A percentile compares a stretch with the other conserved stretches of the same genome.
Conservation (phyloP, 2,888 invertebrate species). For the Amphipyra berbera region DNA sequence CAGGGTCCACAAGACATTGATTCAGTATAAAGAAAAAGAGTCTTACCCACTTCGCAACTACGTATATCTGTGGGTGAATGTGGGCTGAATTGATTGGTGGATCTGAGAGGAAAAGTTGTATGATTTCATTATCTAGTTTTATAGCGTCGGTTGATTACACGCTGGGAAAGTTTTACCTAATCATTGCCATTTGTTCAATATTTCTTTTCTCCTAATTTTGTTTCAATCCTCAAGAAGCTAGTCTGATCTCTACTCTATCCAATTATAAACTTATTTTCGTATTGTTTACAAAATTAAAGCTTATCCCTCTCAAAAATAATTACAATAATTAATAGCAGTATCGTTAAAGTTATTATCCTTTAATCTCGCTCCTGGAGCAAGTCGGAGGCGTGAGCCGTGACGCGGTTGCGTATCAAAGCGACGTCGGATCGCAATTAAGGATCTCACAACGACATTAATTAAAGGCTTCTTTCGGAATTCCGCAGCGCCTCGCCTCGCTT, state of each 20-base stretch:
- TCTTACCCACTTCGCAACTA: too few relatives aligned
- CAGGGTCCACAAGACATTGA: too few relatives aligned
- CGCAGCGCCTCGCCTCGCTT: constrained; percentile 56
- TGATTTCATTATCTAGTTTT: too few relatives aligned
- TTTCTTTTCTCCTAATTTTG: too few relatives aligned
- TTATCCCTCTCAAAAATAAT: constrained; percentile 13
- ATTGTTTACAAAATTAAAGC: constrained; percentile 7
- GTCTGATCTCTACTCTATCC: not conserved
- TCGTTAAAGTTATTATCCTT: constrained; percentile 48
- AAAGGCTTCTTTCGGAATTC: constrained; percentile 76
- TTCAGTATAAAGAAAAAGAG: too few relatives aligned
- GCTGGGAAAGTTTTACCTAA: too few relatives aligned
- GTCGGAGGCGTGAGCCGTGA: constrained; percentile 43
- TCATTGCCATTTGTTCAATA: too few relatives aligned
- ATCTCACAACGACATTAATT: constrained; percentile 85
- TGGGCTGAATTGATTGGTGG: too few relatives aligned
- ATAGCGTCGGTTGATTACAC: too few relatives aligned
- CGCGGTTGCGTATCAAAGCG: constrained; percentile 73
- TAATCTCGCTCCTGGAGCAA: constrained; percentile 41
- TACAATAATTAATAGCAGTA: constrained; percentile 41
- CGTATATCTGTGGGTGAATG: too few relatives aligned
- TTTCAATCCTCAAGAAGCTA: not conserved
- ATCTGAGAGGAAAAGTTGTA: too few relatives aligned
- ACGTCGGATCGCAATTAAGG: constrained; percentile 81
- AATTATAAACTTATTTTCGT: not conserved